Percentiles rank a stretch among this genome's conserved stretches.
Evolutionary conservation across 37 sponge, comb jelly and placozoan genomes (phyloP).

Genomic region (Tethya wilhelma): DNA sequence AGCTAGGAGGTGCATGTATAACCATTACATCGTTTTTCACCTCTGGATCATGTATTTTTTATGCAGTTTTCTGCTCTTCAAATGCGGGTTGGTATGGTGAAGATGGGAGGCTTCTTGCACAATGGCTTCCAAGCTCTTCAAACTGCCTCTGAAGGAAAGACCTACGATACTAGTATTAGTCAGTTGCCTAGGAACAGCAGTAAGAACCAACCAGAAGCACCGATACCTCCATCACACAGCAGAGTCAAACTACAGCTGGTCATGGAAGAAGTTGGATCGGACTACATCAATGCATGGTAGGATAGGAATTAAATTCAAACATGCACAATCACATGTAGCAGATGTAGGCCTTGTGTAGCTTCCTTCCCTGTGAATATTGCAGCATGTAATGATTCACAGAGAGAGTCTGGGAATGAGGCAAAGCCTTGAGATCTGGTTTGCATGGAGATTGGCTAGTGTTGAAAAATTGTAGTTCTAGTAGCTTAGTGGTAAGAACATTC

Average conservation of each 20-base stretch:
- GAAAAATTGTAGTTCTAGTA: too few relatives aligned
- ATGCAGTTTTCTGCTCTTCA: slow-evolving; percentile 35
- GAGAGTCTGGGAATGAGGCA: too few relatives aligned
- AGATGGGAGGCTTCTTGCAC: slow-evolving; percentile 73
- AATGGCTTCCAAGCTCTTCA: slow-evolving; percentile 44
- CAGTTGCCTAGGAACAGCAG: slow-evolving; percentile 9
- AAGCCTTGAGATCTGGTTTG: too few relatives aligned
- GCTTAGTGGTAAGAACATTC: too few relatives aligned
- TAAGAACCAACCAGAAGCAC: slow-evolving; percentile 50
- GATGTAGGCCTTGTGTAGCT: too few relatives aligned
- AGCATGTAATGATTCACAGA: too few relatives aligned
- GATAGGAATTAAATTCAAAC: background rate
- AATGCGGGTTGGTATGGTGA: slow-evolving; percentile 59
- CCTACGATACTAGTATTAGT: background rate
- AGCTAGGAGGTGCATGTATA: too few relatives aligned
- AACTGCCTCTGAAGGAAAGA: background rate
- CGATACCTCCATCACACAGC: slow-evolving; percentile 58
- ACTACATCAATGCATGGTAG: slow-evolving; percentile 90
- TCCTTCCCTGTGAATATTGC: too few relatives aligned
- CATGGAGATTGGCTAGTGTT: too few relatives aligned
- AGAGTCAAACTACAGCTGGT: slow-evolving; percentile 77
- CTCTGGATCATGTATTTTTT: background rate
- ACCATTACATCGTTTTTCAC: too few relatives aligned
- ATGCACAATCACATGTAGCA: too few relatives aligned
- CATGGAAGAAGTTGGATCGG: slow-evolving; percentile 69